Percentiles rank a stretch among this genome's conserved stretches.
Evolutionary conservation across 2,888 invertebrate genomes (phyloP).

Genomic region (Dendrolimus houi): DNA sequence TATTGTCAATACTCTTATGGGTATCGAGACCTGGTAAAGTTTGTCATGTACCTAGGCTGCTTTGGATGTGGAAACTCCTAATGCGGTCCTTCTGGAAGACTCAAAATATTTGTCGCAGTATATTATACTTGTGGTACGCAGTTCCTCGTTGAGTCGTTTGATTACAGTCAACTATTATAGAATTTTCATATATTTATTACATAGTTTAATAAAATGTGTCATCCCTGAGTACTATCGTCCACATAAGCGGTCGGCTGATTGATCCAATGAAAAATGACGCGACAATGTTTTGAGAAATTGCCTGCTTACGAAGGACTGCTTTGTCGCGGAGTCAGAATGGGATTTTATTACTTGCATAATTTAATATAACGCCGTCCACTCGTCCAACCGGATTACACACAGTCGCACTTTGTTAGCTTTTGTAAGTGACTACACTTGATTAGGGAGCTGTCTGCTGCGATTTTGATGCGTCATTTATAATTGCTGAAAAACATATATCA

Average conservation of each 20-base stretch:
- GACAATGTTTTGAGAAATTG: slow-evolving; percentile 73
- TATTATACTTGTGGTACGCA: too few relatives aligned
- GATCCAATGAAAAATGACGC: slow-evolving; percentile 74
- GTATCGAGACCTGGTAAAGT: too few relatives aligned
- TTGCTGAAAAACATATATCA: slow-evolving; percentile 31
- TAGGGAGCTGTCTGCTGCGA: slow-evolving; percentile 46
- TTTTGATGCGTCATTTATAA: slow-evolving; percentile 31
- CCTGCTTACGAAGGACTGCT: slow-evolving; percentile 48
- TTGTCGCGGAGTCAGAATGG: slow-evolving; percentile 47
- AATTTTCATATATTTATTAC: too few relatives aligned
- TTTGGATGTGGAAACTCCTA: too few relatives aligned
- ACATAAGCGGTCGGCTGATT: slow-evolving; percentile 55
- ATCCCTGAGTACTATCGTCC: slow-evolving; percentile 40
- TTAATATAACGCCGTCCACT: slow-evolving; percentile 42
- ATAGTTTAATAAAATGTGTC: slow-evolving; percentile 16
- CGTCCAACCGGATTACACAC: slow-evolving; percentile 40
- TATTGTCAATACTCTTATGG: too few relatives aligned
- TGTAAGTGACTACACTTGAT: slow-evolving; percentile 38
- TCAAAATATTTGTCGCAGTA: too few relatives aligned
- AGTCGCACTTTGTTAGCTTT: slow-evolving; percentile 43
- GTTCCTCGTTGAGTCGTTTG: too few relatives aligned
- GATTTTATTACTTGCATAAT: slow-evolving; percentile 71
- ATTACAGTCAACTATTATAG: too few relatives aligned
- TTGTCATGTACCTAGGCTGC: too few relatives aligned
- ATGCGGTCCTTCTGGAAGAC: too few relatives aligned